phyloP scores from a whole-genome alignment of 2,888 invertebrate genomes.

The Ellobium chinense region DNA sequence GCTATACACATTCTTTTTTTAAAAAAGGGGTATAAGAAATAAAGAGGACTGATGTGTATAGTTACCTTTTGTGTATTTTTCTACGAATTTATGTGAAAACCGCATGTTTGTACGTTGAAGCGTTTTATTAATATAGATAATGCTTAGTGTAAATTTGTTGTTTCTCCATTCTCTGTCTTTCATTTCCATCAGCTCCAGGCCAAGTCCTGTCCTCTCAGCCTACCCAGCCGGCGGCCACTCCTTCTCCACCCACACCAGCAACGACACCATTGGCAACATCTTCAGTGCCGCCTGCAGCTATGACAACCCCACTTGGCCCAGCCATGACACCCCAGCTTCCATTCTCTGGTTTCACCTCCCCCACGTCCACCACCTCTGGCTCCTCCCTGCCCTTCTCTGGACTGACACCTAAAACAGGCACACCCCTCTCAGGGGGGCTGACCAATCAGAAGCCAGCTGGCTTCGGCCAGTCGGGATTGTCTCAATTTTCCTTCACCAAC shows the following conservation, averaged over 20 bases:
- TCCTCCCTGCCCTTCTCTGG: slow-evolving; percentile 19
- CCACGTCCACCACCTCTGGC: slow-evolving; percentile 48
- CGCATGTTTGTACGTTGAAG: too few relatives aligned
- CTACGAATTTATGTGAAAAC: too few relatives aligned
- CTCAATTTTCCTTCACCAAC: background rate
- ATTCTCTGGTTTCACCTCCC: slow-evolving; percentile 45
- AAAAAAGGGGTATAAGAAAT: too few relatives aligned
- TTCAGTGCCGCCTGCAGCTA: background rate
- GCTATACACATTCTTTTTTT: too few relatives aligned
- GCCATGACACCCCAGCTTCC: background rate
- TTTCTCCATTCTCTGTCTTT: too few relatives aligned
- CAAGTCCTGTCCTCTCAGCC: background rate
- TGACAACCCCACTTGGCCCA: background rate
- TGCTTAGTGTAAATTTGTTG: too few relatives aligned
- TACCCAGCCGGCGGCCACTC: background rate
- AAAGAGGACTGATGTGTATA: too few relatives aligned
- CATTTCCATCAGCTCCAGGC: too few relatives aligned
- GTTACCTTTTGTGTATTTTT: too few relatives aligned
- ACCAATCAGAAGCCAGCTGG: background rate
- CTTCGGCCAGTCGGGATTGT: background rate
- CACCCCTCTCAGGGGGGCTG: background rate
- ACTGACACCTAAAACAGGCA: background rate
- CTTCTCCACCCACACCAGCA: background rate
- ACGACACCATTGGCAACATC: background rate
- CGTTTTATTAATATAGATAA: too few relatives aligned